phyloP scores from a whole-genome alignment of 2,113 vertebrate genomes.

The Rhea pennata region DNA sequence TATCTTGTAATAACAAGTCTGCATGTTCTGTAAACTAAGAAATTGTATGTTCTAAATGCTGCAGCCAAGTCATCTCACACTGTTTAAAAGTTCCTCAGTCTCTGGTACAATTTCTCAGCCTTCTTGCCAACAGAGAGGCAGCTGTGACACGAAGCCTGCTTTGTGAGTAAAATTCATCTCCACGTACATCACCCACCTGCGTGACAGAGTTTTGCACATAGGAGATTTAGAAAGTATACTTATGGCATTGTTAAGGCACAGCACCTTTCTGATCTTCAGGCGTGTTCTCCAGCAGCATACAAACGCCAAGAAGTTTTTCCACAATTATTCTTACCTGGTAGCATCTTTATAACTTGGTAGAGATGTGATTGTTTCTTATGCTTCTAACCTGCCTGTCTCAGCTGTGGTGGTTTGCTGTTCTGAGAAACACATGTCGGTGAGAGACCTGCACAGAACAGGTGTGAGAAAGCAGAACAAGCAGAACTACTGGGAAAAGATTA shows the following conservation, averaged over 20 bases:
- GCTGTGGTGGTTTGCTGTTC: background rate
- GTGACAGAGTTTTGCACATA: background rate
- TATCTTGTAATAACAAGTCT: rapidly evolving
- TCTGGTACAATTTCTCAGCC: background rate
- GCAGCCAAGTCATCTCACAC: background rate
- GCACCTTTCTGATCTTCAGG: no score
- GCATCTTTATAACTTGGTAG: background rate
- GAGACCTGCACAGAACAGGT: background rate
- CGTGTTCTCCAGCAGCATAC: background rate
- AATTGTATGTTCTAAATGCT: background rate
- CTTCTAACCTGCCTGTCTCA: rapidly evolving
- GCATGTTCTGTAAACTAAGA: background rate
- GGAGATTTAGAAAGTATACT: background rate
- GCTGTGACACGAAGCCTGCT: background rate
- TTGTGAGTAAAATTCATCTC: background rate
- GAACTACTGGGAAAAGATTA: background rate
- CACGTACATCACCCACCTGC: rapidly evolving
- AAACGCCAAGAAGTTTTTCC: background rate
- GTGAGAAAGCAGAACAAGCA: background rate
- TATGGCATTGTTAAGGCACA: rapidly evolving
- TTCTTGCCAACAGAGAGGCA: background rate
- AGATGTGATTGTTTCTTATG: background rate
- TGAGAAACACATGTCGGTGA: background rate
- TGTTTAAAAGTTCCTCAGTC: background rate
- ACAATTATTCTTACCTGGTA: background rate